These are phyloP conservation scores for Phyllopteryx taeniolatus DNA, from an alignment of 2,113 vertebrate genomes.

Conservation along the genomic window DNA sequence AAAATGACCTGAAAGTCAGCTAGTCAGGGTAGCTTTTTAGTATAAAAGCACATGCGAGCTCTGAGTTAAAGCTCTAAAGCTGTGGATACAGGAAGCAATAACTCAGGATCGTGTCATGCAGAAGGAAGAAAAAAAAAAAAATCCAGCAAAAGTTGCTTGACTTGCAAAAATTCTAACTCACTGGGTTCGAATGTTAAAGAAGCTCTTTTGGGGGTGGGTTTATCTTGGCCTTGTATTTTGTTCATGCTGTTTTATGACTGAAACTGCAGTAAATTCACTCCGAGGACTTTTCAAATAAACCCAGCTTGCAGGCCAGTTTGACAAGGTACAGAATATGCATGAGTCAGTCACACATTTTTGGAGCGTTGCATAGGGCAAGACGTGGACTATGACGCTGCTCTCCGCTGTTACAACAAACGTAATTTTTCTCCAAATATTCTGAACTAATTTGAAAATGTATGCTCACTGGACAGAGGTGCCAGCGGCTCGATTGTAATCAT, in stretches of 20 bases:
- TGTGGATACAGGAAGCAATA: conserved; percentile 65
- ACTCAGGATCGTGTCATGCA: conserved; percentile 56
- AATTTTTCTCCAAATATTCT: neutral
- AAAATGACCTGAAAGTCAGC: conserved; percentile 45
- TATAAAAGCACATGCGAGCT: conserved; percentile 28
- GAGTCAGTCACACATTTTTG: conserved; percentile 25
- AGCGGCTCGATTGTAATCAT: conserved; percentile 19
- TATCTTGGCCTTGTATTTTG: conserved; percentile 51
- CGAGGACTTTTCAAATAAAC: conserved; percentile 52
- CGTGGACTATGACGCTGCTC: neutral
- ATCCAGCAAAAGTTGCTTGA: conserved; percentile 49
- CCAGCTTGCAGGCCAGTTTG: conserved; percentile 23
- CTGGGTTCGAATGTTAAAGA: conserved; percentile 45
- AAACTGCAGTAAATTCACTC: conserved; percentile 56
- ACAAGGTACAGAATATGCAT: conserved; percentile 39
- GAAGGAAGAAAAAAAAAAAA: conserved; percentile 23
- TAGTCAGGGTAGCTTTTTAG: conserved; percentile 41
- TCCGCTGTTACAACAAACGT: neutral
- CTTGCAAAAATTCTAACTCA: conserved; percentile 54
- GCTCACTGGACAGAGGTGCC: neutral
- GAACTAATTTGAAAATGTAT: neutral
- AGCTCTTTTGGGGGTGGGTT: conserved; percentile 30
- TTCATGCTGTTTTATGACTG: conserved; percentile 55
- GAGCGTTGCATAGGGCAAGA: neutral
- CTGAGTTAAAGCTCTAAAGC: conserved; percentile 18